Percentiles rank a stretch among this genome's conserved stretches.
phyloP scores from a whole-genome alignment of 2,113 vertebrate genomes.

The Lophochroa leadbeateri region DNA sequence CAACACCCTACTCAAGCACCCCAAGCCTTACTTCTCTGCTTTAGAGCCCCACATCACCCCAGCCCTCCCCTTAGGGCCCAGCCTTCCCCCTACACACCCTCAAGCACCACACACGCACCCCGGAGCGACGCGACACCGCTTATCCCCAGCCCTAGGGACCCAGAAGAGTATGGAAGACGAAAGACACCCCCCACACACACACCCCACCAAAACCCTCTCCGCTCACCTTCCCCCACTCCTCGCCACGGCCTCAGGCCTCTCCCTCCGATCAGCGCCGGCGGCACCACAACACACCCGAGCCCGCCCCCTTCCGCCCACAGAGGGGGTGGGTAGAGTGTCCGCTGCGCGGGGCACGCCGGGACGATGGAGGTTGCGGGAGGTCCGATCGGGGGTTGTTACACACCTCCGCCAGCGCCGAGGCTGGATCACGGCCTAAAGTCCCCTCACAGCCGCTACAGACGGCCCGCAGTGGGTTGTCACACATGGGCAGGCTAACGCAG shows the following conservation, averaged over 20 bases:
- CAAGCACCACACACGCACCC: too few species aligned
- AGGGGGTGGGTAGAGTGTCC: background rate
- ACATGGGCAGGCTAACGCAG: rapidly evolving
- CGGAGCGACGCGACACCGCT: background rate
- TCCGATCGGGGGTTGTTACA: rapidly evolving
- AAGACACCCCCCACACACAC: too few species aligned
- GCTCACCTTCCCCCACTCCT: background rate
- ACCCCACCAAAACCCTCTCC: rapidly evolving
- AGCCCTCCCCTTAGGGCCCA: background rate
- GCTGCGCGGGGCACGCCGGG: background rate
- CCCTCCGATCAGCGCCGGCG: rapidly evolving
- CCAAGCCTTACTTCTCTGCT: background rate
- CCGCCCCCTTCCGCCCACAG: background rate
- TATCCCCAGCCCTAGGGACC: too few species aligned
- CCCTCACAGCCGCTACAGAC: background rate
- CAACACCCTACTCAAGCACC: background rate
- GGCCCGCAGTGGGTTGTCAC: background rate
- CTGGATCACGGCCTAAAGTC: background rate
- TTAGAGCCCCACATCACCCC: background rate
- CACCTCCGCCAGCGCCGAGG: rapidly evolving
- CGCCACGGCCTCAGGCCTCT: background rate
- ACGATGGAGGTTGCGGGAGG: background rate
- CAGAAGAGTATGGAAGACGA: background rate
- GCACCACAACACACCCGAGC: background rate
- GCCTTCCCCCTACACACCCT: too few species aligned